Percentiles rank a stretch among this genome's conserved stretches.
Evolutionary conservation across 2,888 invertebrate species (phyloP).

Genomic region (Agriopis leucophaearia): DNA sequence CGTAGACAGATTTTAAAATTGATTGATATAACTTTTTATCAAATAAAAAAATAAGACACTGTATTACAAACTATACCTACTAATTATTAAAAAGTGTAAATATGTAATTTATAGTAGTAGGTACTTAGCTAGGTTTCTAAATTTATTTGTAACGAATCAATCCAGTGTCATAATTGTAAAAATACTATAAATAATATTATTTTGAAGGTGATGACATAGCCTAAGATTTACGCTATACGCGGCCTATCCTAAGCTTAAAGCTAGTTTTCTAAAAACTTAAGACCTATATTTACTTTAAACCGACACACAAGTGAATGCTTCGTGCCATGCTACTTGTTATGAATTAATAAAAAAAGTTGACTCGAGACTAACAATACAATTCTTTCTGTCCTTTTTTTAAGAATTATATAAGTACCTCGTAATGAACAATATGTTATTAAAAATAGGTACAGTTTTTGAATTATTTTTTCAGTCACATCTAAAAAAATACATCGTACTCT

Average conservation of each 20-base stretch:
- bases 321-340: slow-evolving; percentile 71
- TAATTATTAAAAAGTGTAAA: slow-evolving; percentile 66
- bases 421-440: too few species aligned
- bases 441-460: not conserved
- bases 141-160: slow-evolving; percentile 58
- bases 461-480: not conserved
- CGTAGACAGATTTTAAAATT: slow-evolving; percentile 32
- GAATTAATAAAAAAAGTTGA: slow-evolving; percentile 24
- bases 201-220: slow-evolving; percentile 11
- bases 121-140: slow-evolving; percentile 52
- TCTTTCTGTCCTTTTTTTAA: not conserved
- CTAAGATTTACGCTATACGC: slow-evolving; percentile 8
- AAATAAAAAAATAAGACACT: slow-evolving; percentile 11
- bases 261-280: slow-evolving; percentile 11
- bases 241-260: slow-evolving; percentile 32
- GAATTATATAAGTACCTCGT: not conserved
- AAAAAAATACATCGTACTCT: not conserved
- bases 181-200: slow-evolving; percentile 20
- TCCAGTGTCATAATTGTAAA: slow-evolving; percentile 79
- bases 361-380: slow-evolving; percentile 3
- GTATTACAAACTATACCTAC: slow-evolving; percentile 14
- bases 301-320: slow-evolving; percentile 80
- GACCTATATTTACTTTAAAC: slow-evolving; percentile 22
- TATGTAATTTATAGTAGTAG: slow-evolving; percentile 70
- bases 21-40: slow-evolving; percentile 10